A percentile compares a stretch with the other conserved stretches of the same genome.
These are phyloP conservation scores for Pangasius larnaudii DNA, from an alignment of 2,797 vertebrate species.

Conservation along the genomic window DNA sequence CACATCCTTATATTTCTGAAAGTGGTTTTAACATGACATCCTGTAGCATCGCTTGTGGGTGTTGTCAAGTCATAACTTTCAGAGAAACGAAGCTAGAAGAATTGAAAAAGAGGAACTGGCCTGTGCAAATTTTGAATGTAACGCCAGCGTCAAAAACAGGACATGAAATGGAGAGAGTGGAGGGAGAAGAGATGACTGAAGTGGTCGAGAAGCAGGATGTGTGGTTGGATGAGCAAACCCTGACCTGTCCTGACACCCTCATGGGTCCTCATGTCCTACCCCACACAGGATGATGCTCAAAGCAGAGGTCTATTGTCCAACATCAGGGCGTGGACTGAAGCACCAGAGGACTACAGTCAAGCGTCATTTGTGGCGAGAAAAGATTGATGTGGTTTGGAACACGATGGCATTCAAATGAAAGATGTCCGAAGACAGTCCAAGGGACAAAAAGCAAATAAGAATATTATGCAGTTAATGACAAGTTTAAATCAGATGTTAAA, in stretches of 20 bases:
- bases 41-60: constrained; percentile 4
- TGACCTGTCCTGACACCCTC: constrained; percentile 56
- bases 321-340: constrained; percentile 32
- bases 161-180: constrained; percentile 35
- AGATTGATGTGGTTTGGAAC: constrained; percentile 30
- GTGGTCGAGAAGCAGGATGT: constrained; percentile 49
- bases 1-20: background rate
- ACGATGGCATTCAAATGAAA: background rate
- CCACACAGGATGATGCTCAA: constrained; percentile 45
- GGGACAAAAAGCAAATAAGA: background rate
- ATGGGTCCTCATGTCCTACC: constrained; percentile 32
- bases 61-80: constrained; percentile 25
- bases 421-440: background rate
- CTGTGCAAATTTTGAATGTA: background rate
- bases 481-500: background rate
- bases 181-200: constrained; percentile 39
- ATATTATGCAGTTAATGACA: constrained; percentile 4
- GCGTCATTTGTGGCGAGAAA: constrained; percentile 16
- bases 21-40: background rate
- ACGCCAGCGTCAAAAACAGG: constrained; percentile 27
- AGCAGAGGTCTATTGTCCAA: constrained; percentile 61
- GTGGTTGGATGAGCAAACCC: constrained; percentile 35
- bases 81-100: constrained; percentile 30
- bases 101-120: constrained; percentile 33
- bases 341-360: constrained; percentile 9